phyloP scores from a whole-genome alignment of 2,888 invertebrate species.

The Acronicta alni region DNA sequence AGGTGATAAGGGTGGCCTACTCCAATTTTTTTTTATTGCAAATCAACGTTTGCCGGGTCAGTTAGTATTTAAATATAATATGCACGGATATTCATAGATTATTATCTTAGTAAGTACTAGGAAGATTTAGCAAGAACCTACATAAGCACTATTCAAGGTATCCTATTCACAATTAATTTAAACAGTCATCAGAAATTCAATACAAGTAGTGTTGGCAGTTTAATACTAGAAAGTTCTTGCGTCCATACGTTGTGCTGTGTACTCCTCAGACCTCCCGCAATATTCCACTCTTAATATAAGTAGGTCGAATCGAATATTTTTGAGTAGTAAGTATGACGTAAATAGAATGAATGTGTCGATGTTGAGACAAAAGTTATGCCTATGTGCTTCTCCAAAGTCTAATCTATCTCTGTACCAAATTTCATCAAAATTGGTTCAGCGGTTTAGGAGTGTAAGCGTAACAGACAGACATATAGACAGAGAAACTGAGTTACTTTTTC shows the following conservation, averaged over 20 bases:
- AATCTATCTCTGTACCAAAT: no score
- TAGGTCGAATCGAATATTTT: conserved; percentile 43
- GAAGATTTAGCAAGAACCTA: conserved; percentile 9
- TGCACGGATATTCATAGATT: no score
- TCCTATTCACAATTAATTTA: conserved; percentile 1
- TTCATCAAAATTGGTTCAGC: no score
- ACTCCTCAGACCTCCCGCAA: conserved; percentile 42
- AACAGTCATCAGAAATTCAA: conserved; percentile 30
- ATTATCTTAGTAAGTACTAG: neutral
- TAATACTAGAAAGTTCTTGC: conserved; percentile 1
- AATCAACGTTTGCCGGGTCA: no score
- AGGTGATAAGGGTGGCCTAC: no score
- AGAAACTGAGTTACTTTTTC: no score
- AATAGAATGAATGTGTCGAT: neutral
- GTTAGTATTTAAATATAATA: no score
- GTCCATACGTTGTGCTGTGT: neutral
- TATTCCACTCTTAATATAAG: conserved; percentile 31
- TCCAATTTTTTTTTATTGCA: no score
- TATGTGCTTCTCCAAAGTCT: no score
- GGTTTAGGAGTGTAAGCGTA: no score
- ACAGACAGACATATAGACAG: no score
- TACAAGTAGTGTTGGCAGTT: conserved; percentile 9
- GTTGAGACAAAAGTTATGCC: no score
- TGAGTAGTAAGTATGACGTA: conserved; percentile 12
- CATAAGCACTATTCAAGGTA: conserved; percentile 14